Conservation (phyloP, 2,888 invertebrate species). For the Tachina grossa region DNA sequence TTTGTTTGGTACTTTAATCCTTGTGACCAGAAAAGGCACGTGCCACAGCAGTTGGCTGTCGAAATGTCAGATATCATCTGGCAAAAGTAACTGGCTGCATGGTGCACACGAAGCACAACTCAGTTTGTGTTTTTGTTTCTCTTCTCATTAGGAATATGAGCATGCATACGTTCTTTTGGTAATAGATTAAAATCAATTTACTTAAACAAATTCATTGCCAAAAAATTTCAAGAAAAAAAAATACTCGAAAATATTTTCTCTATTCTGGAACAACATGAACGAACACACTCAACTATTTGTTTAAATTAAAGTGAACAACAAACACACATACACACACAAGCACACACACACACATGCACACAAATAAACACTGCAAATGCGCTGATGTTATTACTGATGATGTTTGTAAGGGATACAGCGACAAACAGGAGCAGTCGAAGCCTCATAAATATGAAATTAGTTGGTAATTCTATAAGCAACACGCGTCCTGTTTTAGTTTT, state of each 20-base stretch:
- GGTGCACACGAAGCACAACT: constrained; percentile 34
- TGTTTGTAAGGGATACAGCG: constrained; percentile 6
- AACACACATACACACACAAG: not conserved
- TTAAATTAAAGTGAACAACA: constrained; percentile 43
- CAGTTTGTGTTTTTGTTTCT: constrained; percentile 39
- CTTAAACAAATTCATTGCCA: constrained; percentile 18
- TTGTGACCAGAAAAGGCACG: constrained; percentile 63
- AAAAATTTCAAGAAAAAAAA: constrained; percentile 4
- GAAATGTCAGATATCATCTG: constrained; percentile 71
- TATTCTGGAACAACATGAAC: constrained; percentile 45
- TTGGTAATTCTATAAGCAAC: constrained; percentile 82
- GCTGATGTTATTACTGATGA: constrained; percentile 33
- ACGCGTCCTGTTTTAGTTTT: constrained; percentile 76
- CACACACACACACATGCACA: constrained; percentile 2
- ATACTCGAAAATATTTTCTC: constrained; percentile 22
- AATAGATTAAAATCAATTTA: constrained; percentile 70
- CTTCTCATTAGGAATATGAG: constrained; percentile 41
- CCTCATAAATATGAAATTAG: constrained; percentile 81
- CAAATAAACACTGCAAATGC: not conserved
- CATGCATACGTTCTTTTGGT: constrained; percentile 51
- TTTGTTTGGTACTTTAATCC: constrained; percentile 33
- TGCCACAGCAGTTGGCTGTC: constrained; percentile 65
- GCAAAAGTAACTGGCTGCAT: constrained; percentile 37
- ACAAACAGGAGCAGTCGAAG: constrained; percentile 75
- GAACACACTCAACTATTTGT: constrained; percentile 20